Conservation (phyloP, 2,113 vertebrate species). For the Sinocyclocheilus anophthalmus region DNA sequence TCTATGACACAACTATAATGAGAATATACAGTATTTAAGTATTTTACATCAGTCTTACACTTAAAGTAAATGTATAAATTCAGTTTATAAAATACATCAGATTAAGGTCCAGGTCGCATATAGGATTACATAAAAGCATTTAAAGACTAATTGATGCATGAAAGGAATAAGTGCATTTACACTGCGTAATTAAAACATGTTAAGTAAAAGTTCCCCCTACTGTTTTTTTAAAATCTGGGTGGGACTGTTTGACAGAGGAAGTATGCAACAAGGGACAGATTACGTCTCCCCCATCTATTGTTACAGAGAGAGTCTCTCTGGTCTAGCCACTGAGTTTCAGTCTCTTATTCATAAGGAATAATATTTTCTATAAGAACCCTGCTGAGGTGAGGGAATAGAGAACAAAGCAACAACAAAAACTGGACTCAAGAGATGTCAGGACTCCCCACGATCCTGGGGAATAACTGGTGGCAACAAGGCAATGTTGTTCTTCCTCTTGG, state of each 20-base stretch:
- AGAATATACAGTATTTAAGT: too few species aligned
- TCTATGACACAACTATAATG: too few species aligned
- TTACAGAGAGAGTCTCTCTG: slow-evolving; percentile 22
- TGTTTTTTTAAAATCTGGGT: neutral
- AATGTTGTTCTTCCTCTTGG: slow-evolving; percentile 39
- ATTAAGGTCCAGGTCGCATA: neutral
- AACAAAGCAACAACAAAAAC: slow-evolving; percentile 41
- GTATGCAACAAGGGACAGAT: slow-evolving; percentile 33
- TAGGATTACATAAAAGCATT: neutral
- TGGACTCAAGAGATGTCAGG: slow-evolving; percentile 15
- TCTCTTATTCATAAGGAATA: slow-evolving; percentile 38
- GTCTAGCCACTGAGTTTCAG: slow-evolving; percentile 21
- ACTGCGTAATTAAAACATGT: neutral
- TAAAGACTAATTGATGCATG: neutral
- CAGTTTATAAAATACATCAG: too few species aligned
- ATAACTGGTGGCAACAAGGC: neutral
- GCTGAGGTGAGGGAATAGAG: slow-evolving; percentile 42
- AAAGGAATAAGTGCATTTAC: neutral
- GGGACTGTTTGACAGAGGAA: slow-evolving; percentile 36
- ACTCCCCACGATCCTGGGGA: neutral
- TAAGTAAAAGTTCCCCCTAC: neutral
- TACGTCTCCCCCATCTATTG: slow-evolving; percentile 41
- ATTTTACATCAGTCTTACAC: too few species aligned
- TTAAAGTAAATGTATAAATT: too few species aligned
- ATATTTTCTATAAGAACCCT: slow-evolving; percentile 43